These are phyloP conservation scores for Anguilla japonica DNA, from an alignment of 2,113 vertebrate genomes.

Conservation along the genomic window DNA sequence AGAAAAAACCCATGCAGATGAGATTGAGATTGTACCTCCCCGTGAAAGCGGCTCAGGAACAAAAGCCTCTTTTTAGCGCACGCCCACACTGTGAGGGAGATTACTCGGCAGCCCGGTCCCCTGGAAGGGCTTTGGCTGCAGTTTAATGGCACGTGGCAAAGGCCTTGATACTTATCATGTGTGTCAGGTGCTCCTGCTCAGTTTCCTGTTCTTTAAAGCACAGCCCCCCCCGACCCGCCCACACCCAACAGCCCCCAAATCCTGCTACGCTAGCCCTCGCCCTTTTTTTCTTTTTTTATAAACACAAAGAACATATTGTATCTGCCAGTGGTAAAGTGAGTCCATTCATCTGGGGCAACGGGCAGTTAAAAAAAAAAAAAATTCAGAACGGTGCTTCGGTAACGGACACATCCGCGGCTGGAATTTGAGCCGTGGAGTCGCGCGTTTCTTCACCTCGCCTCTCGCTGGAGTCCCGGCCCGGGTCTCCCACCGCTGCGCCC, in stretches of 20 bases:
- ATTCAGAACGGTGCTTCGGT: neutral
- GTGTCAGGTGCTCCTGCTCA: constrained; percentile 66
- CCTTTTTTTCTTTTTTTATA: constrained; percentile 28
- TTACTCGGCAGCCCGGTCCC: constrained; percentile 44
- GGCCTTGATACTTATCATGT: constrained; percentile 70
- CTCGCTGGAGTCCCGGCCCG: no score
- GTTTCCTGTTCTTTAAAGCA: constrained; percentile 65
- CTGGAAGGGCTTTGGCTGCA: constrained; percentile 64
- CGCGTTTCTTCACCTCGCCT: no score
- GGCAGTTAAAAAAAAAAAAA: neutral
- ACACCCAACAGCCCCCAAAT: constrained; percentile 18
- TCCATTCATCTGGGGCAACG: constrained; percentile 30
- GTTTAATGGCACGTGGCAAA: constrained; percentile 68
- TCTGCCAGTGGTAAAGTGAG: constrained; percentile 39
- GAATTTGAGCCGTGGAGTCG: no score
- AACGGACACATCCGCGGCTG: no score
- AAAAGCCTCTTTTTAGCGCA: constrained; percentile 72
- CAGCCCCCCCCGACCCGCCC: neutral
- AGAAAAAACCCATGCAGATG: neutral
- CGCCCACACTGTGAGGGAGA: constrained; percentile 57
- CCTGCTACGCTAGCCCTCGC: constrained; percentile 33
- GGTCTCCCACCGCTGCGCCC: no score
- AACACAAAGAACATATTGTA: constrained; percentile 53
- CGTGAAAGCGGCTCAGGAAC: constrained; percentile 69
- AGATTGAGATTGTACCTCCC: constrained; percentile 50